Percentiles rank a stretch among this genome's conserved stretches.
phyloP scores from a whole-genome alignment of 2,113 vertebrate genomes.

The Cygnus buccinator region DNA sequence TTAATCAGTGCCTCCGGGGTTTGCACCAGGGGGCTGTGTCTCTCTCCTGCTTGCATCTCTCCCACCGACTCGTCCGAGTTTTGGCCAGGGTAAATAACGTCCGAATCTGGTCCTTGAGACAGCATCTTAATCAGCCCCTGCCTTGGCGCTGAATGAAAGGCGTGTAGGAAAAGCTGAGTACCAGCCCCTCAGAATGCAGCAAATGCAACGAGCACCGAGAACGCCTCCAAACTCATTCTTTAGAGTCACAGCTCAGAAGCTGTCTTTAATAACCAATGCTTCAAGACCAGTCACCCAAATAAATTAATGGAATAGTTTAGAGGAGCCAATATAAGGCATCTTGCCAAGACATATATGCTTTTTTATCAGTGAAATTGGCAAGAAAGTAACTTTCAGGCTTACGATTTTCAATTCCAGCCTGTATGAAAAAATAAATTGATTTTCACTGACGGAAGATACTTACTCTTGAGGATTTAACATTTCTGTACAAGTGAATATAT shows the following conservation, averaged over 20 bases:
- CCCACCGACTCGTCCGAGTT: fast-evolving
- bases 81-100: background rate
- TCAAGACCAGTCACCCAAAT: constrained; percentile 74
- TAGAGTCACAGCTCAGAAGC: constrained; percentile 39
- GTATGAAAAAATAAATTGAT: constrained; percentile 81
- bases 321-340: constrained; percentile 63
- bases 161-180: background rate
- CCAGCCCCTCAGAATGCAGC: background rate
- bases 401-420: constrained; percentile 77
- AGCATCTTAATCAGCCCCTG: background rate
- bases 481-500: constrained; percentile 64
- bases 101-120: background rate
- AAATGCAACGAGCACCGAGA: background rate
- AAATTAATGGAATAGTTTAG: constrained; percentile 78
- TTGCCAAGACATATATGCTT: constrained; percentile 71
- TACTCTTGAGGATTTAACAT: constrained; percentile 76
- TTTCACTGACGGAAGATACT: constrained; percentile 72
- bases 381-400: constrained; percentile 76
- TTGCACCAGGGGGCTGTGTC: fast-evolving
- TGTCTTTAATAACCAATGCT: constrained; percentile 63
- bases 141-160: background rate
- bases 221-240: constrained; percentile 3
- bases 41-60: background rate
- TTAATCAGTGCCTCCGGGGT: fast-evolving
- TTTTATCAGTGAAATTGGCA: constrained; percentile 80